Conservation (phyloP, 30 jellyfish, hydroid and myxozoan genomes). For the Hydra vulgaris region DNA sequence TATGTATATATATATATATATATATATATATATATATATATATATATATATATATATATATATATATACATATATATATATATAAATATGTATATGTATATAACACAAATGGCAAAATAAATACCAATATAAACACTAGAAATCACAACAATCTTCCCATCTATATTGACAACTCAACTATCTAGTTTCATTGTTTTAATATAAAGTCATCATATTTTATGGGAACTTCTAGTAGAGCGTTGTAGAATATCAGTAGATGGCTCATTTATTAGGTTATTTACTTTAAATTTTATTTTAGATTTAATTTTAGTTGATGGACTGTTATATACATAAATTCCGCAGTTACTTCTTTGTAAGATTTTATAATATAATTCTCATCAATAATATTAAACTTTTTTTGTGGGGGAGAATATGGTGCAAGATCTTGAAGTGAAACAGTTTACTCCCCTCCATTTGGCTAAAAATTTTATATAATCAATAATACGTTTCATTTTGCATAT, state of each 20-base stretch:
- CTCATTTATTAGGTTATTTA: background rate
- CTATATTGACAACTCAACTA: background rate
- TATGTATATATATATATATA: no score
- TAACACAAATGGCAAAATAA: no score
- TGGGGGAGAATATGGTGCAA: constrained; percentile 14
- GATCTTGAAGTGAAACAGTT: no score
- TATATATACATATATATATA: no score
- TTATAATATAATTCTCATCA: background rate
- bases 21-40: no score
- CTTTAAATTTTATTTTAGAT: background rate
- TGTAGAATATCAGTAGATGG: background rate
- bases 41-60: no score
- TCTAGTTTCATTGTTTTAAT: background rate
- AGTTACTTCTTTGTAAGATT: background rate
- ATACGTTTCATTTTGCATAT: no score
- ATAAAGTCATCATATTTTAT: background rate
- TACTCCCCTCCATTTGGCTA: constrained; percentile 61
- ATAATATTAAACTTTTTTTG: background rate
- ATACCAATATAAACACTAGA: no score
- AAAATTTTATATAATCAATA: no score
- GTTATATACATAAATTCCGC: background rate
- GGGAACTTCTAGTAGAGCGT: background rate
- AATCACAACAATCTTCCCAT: background rate
- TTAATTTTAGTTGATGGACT: background rate
- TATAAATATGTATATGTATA: no score